A percentile compares a stretch with the other conserved stretches of the same genome.
Evolutionary conservation across 2,797 vertebrate species (phyloP).

Genomic region (Spheniscus humboldti): DNA sequence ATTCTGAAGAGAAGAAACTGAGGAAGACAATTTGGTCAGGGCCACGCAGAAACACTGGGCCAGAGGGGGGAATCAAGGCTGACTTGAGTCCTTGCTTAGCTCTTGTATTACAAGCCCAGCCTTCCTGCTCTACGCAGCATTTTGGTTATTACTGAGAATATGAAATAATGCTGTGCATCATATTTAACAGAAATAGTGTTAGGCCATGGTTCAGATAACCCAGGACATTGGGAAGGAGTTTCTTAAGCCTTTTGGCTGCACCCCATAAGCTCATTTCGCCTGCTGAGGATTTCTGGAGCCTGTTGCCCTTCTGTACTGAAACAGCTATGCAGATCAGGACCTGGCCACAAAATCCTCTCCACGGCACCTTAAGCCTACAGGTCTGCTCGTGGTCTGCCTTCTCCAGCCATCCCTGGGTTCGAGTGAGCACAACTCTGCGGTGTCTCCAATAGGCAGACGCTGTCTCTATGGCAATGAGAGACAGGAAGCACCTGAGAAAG

Average conservation of each 20-base stretch:
- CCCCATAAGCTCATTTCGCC: background rate
- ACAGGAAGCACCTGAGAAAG: conserved; percentile 7
- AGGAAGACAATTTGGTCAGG: background rate
- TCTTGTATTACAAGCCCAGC: background rate
- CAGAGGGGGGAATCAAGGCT: background rate
- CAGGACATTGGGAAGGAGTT: background rate
- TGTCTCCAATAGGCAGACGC: background rate
- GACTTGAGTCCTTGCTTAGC: background rate
- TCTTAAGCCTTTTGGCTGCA: background rate
- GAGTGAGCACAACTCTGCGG: background rate
- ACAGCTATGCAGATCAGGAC: background rate
- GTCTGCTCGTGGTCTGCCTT: background rate
- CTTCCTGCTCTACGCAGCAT: background rate
- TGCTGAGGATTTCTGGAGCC: background rate
- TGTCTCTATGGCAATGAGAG: conserved; percentile 67
- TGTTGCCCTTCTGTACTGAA: background rate
- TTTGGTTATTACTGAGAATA: background rate
- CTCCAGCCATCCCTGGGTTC: background rate
- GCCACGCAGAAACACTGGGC: background rate
- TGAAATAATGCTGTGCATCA: background rate
- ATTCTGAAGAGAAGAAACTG: background rate
- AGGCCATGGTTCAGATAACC: background rate
- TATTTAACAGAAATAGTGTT: background rate
- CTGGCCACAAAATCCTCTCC: background rate
- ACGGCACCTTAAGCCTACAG: background rate